These are phyloP conservation scores for Saturnia pavonia DNA, from an alignment of 2,888 invertebrate species.

Conservation along the genomic window DNA sequence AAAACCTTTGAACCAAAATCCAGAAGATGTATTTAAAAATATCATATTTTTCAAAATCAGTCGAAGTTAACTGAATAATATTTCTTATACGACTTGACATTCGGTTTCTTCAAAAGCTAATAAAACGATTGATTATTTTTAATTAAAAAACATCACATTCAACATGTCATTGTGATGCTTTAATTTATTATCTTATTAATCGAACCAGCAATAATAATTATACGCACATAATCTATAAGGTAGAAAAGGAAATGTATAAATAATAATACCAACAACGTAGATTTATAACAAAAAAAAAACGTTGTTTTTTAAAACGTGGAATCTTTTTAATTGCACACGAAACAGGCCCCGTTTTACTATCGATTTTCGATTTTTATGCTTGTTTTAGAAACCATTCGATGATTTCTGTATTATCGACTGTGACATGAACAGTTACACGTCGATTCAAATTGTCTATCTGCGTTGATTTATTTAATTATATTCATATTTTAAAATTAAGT, in stretches of 20 bases:
- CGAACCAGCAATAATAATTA: neutral
- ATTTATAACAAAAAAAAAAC: neutral
- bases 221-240: neutral
- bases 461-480: slow-evolving; percentile 25
- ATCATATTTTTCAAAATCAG: neutral
- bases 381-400: slow-evolving; percentile 22
- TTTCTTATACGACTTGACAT: neutral
- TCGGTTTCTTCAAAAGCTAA: neutral
- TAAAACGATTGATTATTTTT: neutral
- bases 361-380: slow-evolving; percentile 23
- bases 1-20: no score
- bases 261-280: neutral
- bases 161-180: neutral
- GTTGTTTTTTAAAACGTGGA: neutral
- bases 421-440: slow-evolving; percentile 16
- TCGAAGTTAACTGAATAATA: neutral
- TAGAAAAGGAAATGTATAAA: neutral
- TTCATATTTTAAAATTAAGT: slow-evolving; percentile 15
- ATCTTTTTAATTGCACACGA: slow-evolving; percentile 15
- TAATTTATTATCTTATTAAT: neutral
- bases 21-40: no score
- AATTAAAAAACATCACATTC: neutral
- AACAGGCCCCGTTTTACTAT: slow-evolving; percentile 17
- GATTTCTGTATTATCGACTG: slow-evolving; percentile 17
- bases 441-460: slow-evolving; percentile 16